Evolutionary conservation across 2,888 invertebrate genomes (phyloP), one percentile per base, ranked within the genome.

Genomic region (Pocota personata): DNA sequence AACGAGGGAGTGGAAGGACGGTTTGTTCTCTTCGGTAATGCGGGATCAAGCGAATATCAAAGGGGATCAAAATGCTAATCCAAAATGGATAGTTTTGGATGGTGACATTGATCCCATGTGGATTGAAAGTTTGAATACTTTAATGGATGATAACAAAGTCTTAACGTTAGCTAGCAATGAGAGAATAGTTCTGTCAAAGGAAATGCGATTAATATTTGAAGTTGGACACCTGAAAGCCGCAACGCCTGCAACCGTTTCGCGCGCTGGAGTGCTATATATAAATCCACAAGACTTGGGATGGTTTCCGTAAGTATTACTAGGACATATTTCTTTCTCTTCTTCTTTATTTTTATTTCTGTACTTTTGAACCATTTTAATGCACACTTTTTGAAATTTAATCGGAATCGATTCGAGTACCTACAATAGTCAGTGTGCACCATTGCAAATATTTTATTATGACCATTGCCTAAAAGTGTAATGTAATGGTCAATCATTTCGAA

Each of bases 61-160:
- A 32, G 69, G 71, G 1, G 73, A 78, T 27, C 93, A 95, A 0
- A 96, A 96, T 0, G 96, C 96, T 88, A 95, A 96, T 8, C 96
- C 97, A 0, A 98, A 98, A 91, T 99, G 98, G 98, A 97, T 99
- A 88, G 96, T 98, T 21, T 94, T 98, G 60, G 98, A 99, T 91
- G 98, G 98, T 6, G 98, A 98, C 91, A 98, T 98, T 88, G 92
- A 92, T 88, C 92, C 92, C 69, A 91, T 92, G 91, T 99, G 98
- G 98, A 98, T 99, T 89, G 98, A 99, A 93, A 98, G 98, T 21
- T 94, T 99, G 24, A 99, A 99, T 91, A 98, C 98, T 14, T 95
- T 98, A 55, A 98, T 99, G 98, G 98, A 99, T 91, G 98, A 99
- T 91, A 99, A 98, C 91, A 98, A 98, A 94, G 97, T 98, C 10